Evolutionary conservation across 2,797 vertebrate species (phyloP).

Genomic region (Cephalopachus bancanus): DNA sequence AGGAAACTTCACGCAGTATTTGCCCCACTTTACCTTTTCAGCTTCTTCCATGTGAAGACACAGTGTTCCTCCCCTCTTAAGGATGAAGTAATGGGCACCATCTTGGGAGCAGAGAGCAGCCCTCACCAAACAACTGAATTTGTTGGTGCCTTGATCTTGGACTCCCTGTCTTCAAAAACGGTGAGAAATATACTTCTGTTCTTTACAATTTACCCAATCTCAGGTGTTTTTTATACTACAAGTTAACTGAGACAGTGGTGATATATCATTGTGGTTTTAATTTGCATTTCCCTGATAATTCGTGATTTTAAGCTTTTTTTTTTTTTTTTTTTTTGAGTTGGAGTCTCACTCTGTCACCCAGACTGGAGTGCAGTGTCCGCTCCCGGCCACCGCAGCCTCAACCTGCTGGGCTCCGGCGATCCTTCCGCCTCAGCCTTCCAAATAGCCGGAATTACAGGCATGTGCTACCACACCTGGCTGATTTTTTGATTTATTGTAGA

Average conservation of each 20-base stretch:
- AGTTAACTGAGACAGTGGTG: neutral
- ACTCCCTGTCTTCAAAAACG: neutral
- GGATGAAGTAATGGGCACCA: neutral
- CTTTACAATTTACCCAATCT: neutral
- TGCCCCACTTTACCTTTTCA: neutral
- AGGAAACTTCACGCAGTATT: neutral
- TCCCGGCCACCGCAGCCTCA: too few relatives aligned
- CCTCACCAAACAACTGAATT: neutral
- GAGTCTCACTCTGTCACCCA: too few relatives aligned
- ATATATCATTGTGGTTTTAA: neutral
- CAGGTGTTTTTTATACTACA: neutral
- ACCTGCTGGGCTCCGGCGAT: too few relatives aligned
- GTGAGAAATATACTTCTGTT: neutral
- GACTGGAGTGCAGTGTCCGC: too few relatives aligned
- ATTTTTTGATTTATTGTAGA: too few relatives aligned
- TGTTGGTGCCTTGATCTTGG: neutral
- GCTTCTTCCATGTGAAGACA: neutral
- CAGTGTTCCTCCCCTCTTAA: too few relatives aligned
- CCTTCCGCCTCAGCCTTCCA: too few relatives aligned
- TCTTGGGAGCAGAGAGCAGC: neutral
- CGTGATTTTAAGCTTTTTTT: neutral
- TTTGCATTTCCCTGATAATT: neutral
- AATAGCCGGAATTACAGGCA: too few relatives aligned
- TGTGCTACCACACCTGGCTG: too few relatives aligned
- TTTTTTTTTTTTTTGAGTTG: neutral